A percentile compares a stretch with the other conserved stretches of the same genome.
phyloP scores from a whole-genome alignment of 2,113 vertebrate species.

The Cyanistes caeruleus region DNA sequence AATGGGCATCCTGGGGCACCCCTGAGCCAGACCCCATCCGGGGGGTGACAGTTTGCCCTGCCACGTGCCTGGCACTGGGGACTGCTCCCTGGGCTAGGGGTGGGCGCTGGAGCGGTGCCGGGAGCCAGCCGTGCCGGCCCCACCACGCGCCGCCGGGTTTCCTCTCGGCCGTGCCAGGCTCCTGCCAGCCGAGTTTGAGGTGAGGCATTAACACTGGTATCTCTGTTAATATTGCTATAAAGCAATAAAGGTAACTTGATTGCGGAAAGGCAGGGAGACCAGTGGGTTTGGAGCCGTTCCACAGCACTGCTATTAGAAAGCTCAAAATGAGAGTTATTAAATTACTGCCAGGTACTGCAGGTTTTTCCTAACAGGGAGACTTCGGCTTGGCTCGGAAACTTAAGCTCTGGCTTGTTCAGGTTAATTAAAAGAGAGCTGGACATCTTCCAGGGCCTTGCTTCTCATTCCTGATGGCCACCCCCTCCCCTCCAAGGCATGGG shows the following conservation, averaged over 20 bases:
- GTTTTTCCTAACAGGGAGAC: constrained; percentile 59
- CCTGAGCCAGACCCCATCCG: not conserved
- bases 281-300: constrained; percentile 44
- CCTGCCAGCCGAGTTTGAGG: constrained; percentile 25
- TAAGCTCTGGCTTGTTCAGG: constrained; percentile 57
- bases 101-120: accelerated
- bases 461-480: not conserved
- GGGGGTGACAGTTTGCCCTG: accelerated
- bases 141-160: accelerated
- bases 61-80: accelerated
- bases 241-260: constrained; percentile 57
- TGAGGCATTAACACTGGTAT: constrained; percentile 48
- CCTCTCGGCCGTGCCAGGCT: not conserved
- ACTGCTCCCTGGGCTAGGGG: not conserved
- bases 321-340: constrained; percentile 40
- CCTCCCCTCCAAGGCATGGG: not conserved
- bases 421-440: constrained; percentile 72
- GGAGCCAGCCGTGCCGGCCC: accelerated
- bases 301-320: constrained; percentile 41
- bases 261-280: constrained; percentile 42
- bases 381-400: constrained; percentile 49
- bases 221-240: constrained; percentile 60
- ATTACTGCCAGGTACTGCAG: constrained; percentile 65
- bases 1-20: accelerated
- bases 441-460: constrained; percentile 38